Percentiles rank a stretch among this genome's conserved stretches.
These are phyloP conservation scores for Saxicola maurus DNA, from an alignment of 2,797 vertebrate genomes.

Conservation along the genomic window DNA sequence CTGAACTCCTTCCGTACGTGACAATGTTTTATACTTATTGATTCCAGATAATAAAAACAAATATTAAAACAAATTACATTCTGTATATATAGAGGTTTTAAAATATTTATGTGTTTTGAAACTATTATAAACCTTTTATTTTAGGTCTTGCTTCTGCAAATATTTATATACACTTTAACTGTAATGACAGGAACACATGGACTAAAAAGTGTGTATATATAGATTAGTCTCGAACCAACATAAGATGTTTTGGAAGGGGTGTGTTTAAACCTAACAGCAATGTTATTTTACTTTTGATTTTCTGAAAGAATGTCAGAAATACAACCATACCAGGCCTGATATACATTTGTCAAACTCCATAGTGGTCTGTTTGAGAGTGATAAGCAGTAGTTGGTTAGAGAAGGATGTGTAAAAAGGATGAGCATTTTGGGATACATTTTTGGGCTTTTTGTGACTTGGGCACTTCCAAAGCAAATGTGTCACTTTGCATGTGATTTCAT, in stretches of 20 bases:
- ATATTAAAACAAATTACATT: not conserved
- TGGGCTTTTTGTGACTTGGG: not conserved
- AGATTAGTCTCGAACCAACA: not conserved
- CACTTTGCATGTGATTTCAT: not conserved
- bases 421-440: not conserved
- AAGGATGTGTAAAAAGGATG: not conserved
- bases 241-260: not conserved
- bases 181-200: not conserved
- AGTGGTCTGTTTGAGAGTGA: not conserved
- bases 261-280: not conserved
- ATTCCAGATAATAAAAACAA: not conserved
- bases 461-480: not conserved
- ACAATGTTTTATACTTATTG: not conserved
- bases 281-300: not conserved
- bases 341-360: fast-evolving
- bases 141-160: not conserved
- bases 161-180: not conserved
- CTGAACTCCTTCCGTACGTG: not conserved
- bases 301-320: not conserved
- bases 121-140: not conserved
- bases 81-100: not conserved
- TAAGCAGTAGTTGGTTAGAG: not conserved
- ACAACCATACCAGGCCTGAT: not conserved
- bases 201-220: not conserved
- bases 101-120: not conserved